phyloP scores from a whole-genome alignment of 2,888 invertebrate species.

The Scaptomyza polygonia region DNA sequence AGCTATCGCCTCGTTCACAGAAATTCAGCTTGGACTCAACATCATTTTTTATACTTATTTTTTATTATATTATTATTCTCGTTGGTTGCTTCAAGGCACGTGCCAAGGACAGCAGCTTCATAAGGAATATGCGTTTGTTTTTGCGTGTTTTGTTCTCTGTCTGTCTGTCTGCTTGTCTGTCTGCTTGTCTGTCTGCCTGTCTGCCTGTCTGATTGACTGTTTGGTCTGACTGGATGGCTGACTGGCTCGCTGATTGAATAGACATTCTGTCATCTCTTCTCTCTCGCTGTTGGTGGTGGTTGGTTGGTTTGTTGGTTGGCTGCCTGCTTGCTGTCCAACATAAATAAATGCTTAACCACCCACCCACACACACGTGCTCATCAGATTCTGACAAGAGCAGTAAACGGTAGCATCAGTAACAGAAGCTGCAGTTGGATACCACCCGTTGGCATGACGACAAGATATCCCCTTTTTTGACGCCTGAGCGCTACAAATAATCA shows the following conservation, averaged over 20 bases:
- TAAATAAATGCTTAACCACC: conserved; percentile 71
- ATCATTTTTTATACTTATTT: conserved; percentile 5
- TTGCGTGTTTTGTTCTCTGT: conserved; percentile 18
- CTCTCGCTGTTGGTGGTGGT: neutral
- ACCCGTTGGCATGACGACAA: conserved; percentile 57
- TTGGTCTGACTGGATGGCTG: conserved; percentile 40
- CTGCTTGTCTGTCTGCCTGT: conserved; percentile 26
- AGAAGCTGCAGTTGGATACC: neutral
- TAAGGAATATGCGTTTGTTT: conserved; percentile 29
- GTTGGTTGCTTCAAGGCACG: conserved; percentile 35
- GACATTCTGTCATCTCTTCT: conserved; percentile 66
- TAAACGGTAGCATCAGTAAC: conserved; percentile 3
- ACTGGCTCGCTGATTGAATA: conserved; percentile 70
- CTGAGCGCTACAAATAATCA: conserved; percentile 73
- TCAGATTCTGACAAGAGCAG: conserved; percentile 39
- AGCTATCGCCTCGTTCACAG: conserved; percentile 23
- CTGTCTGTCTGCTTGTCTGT: conserved; percentile 13
- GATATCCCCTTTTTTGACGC: conserved; percentile 70
- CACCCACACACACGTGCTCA: conserved; percentile 17
- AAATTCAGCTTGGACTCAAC: conserved; percentile 6
- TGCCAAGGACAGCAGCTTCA: conserved; percentile 43
- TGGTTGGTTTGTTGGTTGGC: neutral
- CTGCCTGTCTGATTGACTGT: conserved; percentile 25
- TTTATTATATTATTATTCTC: conserved; percentile 12
- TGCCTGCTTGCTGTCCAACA: conserved; percentile 15